Conservation (phyloP, 2,797 vertebrate genomes). For the Pachyuromys duprasi region DNA sequence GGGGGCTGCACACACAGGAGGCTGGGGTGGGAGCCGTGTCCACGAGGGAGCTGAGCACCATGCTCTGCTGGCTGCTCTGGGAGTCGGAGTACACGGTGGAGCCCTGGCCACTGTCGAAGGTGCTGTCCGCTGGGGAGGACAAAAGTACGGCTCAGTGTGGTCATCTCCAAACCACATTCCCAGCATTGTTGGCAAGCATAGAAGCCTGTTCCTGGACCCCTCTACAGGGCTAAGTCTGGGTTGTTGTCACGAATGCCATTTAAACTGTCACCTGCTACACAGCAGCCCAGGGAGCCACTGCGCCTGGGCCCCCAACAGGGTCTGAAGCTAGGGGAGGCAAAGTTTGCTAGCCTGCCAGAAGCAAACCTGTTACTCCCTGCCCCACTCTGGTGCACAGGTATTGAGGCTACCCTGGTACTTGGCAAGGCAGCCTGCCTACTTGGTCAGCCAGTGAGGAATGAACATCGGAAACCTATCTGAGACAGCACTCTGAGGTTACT, state of each 20-base stretch:
- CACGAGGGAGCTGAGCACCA: slow-evolving; percentile 93
- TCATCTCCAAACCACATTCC: not conserved
- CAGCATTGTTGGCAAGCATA: rapidly evolving
- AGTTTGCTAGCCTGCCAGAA: not conserved
- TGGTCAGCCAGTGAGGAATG: not conserved
- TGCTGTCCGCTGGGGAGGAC: slow-evolving; percentile 92
- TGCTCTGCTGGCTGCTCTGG: slow-evolving; percentile 96
- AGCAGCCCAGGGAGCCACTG: not conserved
- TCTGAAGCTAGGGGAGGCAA: not conserved
- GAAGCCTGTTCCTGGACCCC: not conserved
- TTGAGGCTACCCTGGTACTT: not conserved
- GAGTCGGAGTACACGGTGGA: slow-evolving; percentile 97
- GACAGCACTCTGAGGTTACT: not conserved
- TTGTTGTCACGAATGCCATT: rapidly evolving
- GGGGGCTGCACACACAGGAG: slow-evolving; percentile 93
- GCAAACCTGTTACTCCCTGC: not conserved
- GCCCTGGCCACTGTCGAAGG: slow-evolving; percentile 96
- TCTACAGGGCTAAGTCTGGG: not conserved
- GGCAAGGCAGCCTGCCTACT: not conserved
- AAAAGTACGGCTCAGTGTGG: slow-evolving; percentile 48
- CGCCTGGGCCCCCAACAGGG: not conserved
- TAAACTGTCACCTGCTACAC: not conserved
- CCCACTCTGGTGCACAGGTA: not conserved
- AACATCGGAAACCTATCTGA: not conserved
- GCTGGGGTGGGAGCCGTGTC: slow-evolving; percentile 90